Conservation (phyloP, 2,113 vertebrate species). For the Nibea albiflora region DNA sequence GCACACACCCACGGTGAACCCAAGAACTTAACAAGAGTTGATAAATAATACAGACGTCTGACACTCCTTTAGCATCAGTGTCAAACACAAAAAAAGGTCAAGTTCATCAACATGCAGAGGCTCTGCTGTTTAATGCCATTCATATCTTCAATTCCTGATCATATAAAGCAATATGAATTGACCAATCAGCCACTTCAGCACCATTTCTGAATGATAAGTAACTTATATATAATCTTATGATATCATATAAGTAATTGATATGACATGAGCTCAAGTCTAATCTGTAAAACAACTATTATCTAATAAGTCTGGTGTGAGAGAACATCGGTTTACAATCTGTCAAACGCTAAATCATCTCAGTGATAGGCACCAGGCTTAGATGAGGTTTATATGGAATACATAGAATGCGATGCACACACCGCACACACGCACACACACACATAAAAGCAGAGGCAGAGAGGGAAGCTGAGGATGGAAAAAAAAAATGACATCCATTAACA, state of each 20-base stretch:
- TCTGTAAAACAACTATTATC: neutral
- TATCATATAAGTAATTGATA: neutral
- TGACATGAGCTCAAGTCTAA: neutral
- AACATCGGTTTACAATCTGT: constrained; percentile 15
- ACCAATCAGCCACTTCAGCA: neutral
- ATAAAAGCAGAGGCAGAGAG: constrained; percentile 60
- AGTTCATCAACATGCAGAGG: neutral
- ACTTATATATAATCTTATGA: too few relatives aligned
- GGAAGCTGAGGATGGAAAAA: constrained; percentile 70
- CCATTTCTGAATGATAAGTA: neutral
- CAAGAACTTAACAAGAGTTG: neutral
- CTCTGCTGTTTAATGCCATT: constrained; percentile 9
- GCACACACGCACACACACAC: constrained; percentile 47
- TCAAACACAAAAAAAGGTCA: neutral
- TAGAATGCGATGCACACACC: constrained; percentile 48
- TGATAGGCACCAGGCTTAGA: neutral
- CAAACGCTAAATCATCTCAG: constrained; percentile 11
- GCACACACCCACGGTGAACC: neutral
- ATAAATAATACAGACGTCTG: neutral
- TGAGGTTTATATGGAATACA: constrained; percentile 35
- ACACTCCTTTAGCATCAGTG: neutral
- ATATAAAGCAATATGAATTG: neutral
- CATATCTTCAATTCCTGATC: neutral
- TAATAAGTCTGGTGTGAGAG: neutral
- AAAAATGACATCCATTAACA: constrained; percentile 84